Evolutionary conservation across 2,797 vertebrate species (phyloP).

Genomic region (Alauda arvensis): DNA sequence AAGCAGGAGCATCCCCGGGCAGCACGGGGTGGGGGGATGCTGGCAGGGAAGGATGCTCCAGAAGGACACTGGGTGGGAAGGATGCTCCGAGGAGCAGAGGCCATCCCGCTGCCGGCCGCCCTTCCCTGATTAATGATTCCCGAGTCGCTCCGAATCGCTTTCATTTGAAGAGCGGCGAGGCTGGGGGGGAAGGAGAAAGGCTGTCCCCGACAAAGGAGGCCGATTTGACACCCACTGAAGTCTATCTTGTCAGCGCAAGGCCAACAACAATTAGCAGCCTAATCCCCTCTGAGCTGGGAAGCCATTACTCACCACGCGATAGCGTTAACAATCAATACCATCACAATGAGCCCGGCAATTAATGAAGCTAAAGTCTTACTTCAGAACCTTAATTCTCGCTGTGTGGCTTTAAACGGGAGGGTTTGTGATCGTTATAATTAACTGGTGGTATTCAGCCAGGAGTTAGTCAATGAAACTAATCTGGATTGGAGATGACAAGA

Average conservation of each 20-base stretch:
- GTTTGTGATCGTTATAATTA: constrained; percentile 73
- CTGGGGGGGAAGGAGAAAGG: constrained; percentile 23
- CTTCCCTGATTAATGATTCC: constrained; percentile 34
- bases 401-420: constrained; percentile 58
- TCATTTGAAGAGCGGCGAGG: neutral
- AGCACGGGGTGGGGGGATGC: neutral
- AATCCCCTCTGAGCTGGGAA: constrained; percentile 79
- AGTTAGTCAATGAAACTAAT: constrained; percentile 67
- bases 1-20: neutral
- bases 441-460: constrained; percentile 69
- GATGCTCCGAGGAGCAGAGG: neutral
- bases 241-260: constrained; percentile 83
- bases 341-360: constrained; percentile 81
- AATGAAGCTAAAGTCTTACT: constrained; percentile 83
- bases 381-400: constrained; percentile 75
- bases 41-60: neutral
- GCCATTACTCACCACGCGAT: constrained; percentile 78
- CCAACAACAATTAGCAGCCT: constrained; percentile 87
- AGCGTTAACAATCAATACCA: constrained; percentile 84
- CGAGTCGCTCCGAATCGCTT: constrained; percentile 12
- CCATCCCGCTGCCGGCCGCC: neutral
- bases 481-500: constrained; percentile 68
- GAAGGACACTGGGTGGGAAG: neutral
- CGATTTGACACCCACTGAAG: constrained; percentile 72
- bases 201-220: constrained; percentile 59